A percentile compares a stretch with the other conserved stretches of the same genome.
Evolutionary conservation across 2,797 vertebrate species (phyloP).

Genomic region (Xenentodon cancila): DNA sequence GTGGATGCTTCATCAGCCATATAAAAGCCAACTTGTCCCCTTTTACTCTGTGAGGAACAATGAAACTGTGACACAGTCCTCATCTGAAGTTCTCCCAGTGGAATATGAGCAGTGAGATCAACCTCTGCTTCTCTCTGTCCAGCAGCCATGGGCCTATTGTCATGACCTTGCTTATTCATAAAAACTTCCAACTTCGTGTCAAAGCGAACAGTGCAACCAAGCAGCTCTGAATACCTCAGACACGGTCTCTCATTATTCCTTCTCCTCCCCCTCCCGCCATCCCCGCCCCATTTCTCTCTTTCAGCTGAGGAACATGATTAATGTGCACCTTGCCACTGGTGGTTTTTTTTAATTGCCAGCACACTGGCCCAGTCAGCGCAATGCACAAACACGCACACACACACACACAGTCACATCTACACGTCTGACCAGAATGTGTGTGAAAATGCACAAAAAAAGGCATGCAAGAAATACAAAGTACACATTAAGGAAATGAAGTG

Average conservation of each 20-base stretch:
- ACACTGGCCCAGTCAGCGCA: slow-evolving; percentile 79
- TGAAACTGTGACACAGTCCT: slow-evolving; percentile 29
- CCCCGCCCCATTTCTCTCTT: slow-evolving; percentile 78
- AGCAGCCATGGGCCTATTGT: slow-evolving; percentile 52
- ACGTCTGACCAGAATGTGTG: background rate
- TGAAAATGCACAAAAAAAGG: slow-evolving; percentile 9
- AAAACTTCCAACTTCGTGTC: slow-evolving; percentile 68
- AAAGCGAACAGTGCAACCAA: slow-evolving; percentile 61
- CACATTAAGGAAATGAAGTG: slow-evolving; percentile 27
- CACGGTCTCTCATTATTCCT: slow-evolving; percentile 74
- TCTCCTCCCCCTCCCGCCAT: slow-evolving; percentile 51
- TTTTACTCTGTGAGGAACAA: slow-evolving; percentile 38
- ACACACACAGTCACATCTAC: slow-evolving; percentile 7
- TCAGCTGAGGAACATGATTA: slow-evolving; percentile 81
- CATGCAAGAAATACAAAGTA: slow-evolving; percentile 29
- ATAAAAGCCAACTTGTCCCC: background rate
- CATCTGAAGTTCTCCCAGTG: slow-evolving; percentile 29
- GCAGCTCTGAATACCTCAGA: slow-evolving; percentile 73
- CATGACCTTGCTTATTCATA: slow-evolving; percentile 70
- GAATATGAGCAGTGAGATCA: slow-evolving; percentile 37
- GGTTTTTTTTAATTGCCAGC: slow-evolving; percentile 85
- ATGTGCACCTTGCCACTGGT: slow-evolving; percentile 81
- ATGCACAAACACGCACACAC: slow-evolving; percentile 62
- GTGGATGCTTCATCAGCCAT: no score
- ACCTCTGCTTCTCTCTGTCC: slow-evolving; percentile 39